Conservation (phyloP, 2,888 invertebrate species). For the Zelleria hepariella region DNA sequence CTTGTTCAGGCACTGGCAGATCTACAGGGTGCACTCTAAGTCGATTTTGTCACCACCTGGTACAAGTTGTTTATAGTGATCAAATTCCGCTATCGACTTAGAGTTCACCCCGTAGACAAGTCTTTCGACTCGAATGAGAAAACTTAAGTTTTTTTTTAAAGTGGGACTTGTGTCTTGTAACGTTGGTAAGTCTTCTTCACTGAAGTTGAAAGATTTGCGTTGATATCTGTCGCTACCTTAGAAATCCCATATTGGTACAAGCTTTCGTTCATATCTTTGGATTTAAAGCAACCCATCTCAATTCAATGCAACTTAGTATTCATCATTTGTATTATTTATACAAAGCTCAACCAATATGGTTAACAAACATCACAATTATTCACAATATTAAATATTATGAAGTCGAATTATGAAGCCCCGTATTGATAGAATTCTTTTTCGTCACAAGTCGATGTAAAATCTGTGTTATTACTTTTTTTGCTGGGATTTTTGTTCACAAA, state of each 20-base stretch:
- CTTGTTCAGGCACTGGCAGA: neutral
- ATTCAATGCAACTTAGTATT: neutral
- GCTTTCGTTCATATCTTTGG: neutral
- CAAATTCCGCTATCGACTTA: neutral
- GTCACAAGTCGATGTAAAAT: constrained; percentile 1
- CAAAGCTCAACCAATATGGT: constrained; percentile 1
- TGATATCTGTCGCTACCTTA: neutral
- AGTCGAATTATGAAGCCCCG: constrained; percentile 5
- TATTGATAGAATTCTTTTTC: constrained; percentile 1
- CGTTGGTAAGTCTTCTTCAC: neutral
- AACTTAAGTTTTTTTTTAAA: neutral
- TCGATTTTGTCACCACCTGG: neutral
- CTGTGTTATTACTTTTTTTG: neutral
- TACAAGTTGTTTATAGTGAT: neutral
- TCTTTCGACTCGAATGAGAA: neutral
- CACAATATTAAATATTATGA: constrained; percentile 7
- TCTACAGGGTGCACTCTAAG: neutral
- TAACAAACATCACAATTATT: constrained; percentile 3
- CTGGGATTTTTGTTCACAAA: constrained; percentile 6
- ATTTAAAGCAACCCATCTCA: neutral
- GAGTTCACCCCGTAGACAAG: neutral
- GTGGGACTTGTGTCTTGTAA: neutral
- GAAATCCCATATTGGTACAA: neutral
- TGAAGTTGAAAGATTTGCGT: neutral
- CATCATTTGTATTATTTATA: neutral